phyloP scores from a whole-genome alignment of 2,113 vertebrate species.

The Spermophilus dauricus region DNA sequence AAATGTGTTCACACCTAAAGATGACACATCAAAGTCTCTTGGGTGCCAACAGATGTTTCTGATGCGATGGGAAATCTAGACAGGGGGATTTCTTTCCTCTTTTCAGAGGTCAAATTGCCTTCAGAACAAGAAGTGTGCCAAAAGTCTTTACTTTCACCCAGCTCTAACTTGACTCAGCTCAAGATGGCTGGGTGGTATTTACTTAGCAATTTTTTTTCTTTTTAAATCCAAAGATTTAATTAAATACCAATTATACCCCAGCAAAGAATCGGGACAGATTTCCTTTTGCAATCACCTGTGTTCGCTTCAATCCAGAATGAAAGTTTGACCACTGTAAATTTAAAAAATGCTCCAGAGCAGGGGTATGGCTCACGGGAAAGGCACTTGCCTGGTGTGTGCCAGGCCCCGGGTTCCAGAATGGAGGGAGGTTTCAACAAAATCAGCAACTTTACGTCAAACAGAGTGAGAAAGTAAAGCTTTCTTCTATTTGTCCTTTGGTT shows the following conservation, averaged over 20 bases:
- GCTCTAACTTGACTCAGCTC: not conserved
- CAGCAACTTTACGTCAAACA: not conserved
- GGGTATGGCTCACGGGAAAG: not conserved
- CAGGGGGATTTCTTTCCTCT: not conserved
- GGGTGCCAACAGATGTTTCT: not conserved
- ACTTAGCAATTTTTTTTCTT: not conserved
- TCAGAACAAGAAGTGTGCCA: not conserved
- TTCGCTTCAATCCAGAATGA: no score
- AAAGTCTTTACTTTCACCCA: not conserved
- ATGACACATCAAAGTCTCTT: not conserved
- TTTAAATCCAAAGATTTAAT: not conserved
- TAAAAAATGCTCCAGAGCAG: not conserved
- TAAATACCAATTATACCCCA: not conserved
- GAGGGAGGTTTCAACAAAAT: not conserved
- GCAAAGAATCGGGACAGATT: not conserved
- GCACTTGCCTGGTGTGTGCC: not conserved
- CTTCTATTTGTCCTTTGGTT: constrained; percentile 1
- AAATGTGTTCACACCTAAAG: not conserved
- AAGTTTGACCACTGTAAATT: not conserved
- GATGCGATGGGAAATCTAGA: not conserved
- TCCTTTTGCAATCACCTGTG: not conserved
- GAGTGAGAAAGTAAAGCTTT: not conserved
- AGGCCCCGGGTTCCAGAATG: not conserved
- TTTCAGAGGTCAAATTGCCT: not conserved
- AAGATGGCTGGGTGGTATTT: not conserved